Conservation (phyloP, 2,113 vertebrate species). For the Myxocyprinus asiaticus region DNA sequence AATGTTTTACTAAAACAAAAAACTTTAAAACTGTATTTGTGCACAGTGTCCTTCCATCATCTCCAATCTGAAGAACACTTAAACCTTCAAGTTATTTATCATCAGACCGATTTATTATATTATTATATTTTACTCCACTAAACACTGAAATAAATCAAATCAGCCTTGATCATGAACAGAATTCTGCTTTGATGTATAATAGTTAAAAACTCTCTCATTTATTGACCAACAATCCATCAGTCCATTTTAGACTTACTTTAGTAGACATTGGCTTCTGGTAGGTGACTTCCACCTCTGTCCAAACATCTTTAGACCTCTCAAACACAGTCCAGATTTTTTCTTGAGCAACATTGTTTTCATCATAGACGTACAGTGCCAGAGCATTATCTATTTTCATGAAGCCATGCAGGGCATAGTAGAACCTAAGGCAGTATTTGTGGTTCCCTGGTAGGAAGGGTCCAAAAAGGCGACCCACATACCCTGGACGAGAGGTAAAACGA, state of each 20-base stretch:
- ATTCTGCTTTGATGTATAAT: too few species aligned
- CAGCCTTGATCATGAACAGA: too few species aligned
- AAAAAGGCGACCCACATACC: slow-evolving; percentile 88
- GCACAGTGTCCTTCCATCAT: background rate
- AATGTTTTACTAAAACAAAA: slow-evolving; percentile 11
- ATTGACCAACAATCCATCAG: too few species aligned
- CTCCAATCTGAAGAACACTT: background rate
- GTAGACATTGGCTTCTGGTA: slow-evolving; percentile 89
- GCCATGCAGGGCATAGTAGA: slow-evolving; percentile 87
- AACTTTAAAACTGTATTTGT: slow-evolving; percentile 1
- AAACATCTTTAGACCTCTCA: slow-evolving; percentile 80
- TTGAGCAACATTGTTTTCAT: slow-evolving; percentile 87
- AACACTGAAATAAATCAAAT: too few species aligned
- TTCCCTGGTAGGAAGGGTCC: slow-evolving; percentile 85
- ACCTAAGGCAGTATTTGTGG: slow-evolving; percentile 87
- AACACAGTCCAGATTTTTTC: slow-evolving; percentile 91
- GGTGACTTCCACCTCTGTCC: slow-evolving; percentile 86
- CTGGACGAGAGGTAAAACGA: slow-evolving; percentile 79
- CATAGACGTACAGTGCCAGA: slow-evolving; percentile 86
- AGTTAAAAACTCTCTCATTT: background rate
- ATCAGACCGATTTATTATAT: too few species aligned
- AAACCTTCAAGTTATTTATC: background rate
- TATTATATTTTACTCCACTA: too few species aligned
- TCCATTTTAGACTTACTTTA: slow-evolving; percentile 76
- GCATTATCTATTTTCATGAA: slow-evolving; percentile 86